Conservation (phyloP, 2,888 invertebrate species). For the Drosophila aldrichi region DNA sequence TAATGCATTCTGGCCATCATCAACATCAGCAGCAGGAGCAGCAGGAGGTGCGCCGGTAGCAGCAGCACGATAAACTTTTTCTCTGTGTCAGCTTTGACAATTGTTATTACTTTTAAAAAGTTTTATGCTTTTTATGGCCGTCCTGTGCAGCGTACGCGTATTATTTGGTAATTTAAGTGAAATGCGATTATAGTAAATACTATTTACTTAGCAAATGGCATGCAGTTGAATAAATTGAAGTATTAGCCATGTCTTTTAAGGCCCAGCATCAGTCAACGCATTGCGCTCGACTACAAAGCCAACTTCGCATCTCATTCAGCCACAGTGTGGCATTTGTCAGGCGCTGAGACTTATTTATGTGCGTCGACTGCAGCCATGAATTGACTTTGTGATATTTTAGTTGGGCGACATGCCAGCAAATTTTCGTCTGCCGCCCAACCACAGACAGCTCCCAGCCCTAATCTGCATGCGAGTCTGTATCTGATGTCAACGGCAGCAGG, state of each 20-base stretch:
- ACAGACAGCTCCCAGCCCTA: slow-evolving; percentile 9
- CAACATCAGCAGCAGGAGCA: slow-evolving; percentile 28
- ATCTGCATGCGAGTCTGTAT: slow-evolving; percentile 46
- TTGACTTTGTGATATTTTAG: slow-evolving; percentile 66
- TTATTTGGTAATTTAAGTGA: slow-evolving; percentile 32
- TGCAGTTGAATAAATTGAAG: neutral
- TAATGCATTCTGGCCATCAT: slow-evolving; percentile 64
- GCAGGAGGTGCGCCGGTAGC: slow-evolving; percentile 4
- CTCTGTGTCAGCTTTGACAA: slow-evolving; percentile 44
- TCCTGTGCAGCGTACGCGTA: slow-evolving; percentile 24
- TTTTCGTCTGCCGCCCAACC: neutral
- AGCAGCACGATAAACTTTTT: slow-evolving; percentile 54
- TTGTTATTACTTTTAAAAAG: slow-evolving; percentile 58
- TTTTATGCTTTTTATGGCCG: slow-evolving; percentile 23
- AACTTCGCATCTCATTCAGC: slow-evolving; percentile 5
- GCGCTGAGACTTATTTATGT: slow-evolving; percentile 71
- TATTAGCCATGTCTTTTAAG: slow-evolving; percentile 6
- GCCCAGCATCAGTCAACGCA: slow-evolving; percentile 57
- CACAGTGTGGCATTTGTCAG: slow-evolving; percentile 47
- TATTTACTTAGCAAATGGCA: slow-evolving; percentile 30
- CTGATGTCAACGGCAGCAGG: slow-evolving; percentile 62
- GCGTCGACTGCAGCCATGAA: slow-evolving; percentile 71
- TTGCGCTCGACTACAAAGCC: slow-evolving; percentile 24
- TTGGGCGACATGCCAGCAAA: slow-evolving; percentile 49
- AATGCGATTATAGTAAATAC: slow-evolving; percentile 32